Conservation (phyloP, 1,140 invertebrate genomes). For the Pseudomyrmex concolor region DNA sequence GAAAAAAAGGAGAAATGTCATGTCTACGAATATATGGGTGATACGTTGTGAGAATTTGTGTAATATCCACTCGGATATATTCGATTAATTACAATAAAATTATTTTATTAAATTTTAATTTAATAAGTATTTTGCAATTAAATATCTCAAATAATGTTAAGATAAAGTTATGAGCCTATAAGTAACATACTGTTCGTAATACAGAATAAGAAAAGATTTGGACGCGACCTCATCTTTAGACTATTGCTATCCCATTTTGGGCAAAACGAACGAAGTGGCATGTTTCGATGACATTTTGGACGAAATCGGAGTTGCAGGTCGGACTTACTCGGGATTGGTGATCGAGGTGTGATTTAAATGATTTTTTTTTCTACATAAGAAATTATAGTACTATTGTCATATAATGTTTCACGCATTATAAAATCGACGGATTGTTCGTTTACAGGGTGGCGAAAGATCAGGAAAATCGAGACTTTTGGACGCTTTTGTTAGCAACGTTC, state of each 20-base stretch:
- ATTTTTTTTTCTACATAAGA: neutral
- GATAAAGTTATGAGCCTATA: too few relatives aligned
- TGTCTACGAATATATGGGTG: conserved; percentile 85
- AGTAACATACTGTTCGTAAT: neutral
- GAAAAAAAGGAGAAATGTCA: conserved; percentile 85
- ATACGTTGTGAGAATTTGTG: conserved; percentile 16
- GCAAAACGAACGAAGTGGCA: conserved; percentile 77
- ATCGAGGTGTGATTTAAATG: conserved; percentile 73
- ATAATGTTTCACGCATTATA: neutral
- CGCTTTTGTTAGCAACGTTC: conserved; percentile 81
- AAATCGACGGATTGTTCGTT: conserved; percentile 35
- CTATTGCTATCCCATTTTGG: conserved; percentile 74
- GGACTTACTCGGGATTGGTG: conserved; percentile 77
- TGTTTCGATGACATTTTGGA: conserved; percentile 76
- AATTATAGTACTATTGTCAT: neutral
- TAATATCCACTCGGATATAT: too few relatives aligned
- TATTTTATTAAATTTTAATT: too few relatives aligned
- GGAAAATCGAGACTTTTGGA: conserved; percentile 86
- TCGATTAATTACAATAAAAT: too few relatives aligned
- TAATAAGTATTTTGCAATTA: too few relatives aligned
- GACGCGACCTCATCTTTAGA: neutral
- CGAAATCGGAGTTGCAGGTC: conserved; percentile 69
- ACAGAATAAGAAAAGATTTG: conserved; percentile 13
- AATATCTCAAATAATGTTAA: too few relatives aligned
- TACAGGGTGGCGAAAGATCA: conserved; percentile 81